A percentile compares a stretch with the other conserved stretches of the same genome.
Evolutionary conservation across 2,888 invertebrate genomes (phyloP).

Genomic region (Andrena trimmerana): DNA sequence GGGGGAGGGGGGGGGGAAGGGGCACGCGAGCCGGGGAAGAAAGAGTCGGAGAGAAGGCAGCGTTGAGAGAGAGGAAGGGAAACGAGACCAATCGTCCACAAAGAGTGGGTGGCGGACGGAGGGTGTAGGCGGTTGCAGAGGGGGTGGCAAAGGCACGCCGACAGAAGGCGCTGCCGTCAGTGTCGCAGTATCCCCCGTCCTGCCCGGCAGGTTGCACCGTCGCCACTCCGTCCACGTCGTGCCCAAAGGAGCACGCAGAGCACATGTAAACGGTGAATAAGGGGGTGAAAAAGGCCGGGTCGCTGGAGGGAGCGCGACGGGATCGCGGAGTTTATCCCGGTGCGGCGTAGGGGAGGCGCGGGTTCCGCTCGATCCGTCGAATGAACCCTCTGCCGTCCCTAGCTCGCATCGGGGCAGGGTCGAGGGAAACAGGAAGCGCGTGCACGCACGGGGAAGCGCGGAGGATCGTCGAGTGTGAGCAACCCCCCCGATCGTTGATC

Average conservation of each 20-base stretch:
- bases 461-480: constrained; percentile 18
- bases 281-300: not conserved
- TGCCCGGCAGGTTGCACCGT: constrained; percentile 76
- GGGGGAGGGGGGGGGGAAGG: too few relatives aligned
- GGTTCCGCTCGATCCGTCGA: not conserved
- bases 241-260: constrained; percentile 60
- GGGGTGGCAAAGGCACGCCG: constrained; percentile 65
- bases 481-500: constrained; percentile 15
- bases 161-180: constrained; percentile 79
- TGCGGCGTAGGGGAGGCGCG: not conserved
- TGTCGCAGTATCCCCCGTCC: constrained; percentile 81
- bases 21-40: not conserved
- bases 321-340: not conserved
- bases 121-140: constrained; percentile 15
- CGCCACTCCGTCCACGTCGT: constrained; percentile 80
- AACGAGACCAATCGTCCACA: not conserved
- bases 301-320: constrained; percentile 2
- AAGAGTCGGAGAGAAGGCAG: constrained; percentile 15
- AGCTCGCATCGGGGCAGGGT: not conserved
- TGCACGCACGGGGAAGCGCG: constrained; percentile 4
- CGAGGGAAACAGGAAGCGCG: not conserved
- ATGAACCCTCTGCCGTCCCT: not conserved
- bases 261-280: constrained; percentile 72
- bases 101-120: not conserved
- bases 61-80: not conserved